Base-by-base conservation (phyloP, 2,113 vertebrate species). In the Chunga burmeisteri region DNA sequence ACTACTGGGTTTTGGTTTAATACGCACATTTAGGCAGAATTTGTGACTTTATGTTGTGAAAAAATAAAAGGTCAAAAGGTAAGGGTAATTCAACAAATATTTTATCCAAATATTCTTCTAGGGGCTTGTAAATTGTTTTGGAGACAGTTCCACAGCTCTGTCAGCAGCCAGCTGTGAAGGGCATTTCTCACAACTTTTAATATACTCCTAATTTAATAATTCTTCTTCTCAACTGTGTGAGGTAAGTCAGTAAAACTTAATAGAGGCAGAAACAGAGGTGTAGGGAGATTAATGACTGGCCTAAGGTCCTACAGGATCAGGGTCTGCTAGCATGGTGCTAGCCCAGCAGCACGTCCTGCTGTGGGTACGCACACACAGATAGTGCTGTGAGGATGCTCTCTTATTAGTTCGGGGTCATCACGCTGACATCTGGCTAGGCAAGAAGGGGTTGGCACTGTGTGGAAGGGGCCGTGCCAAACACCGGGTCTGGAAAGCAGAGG, bases 321-420 rank as follows among this genome's bases (percentile, higher is more conserved):
- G 42, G 18, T 75, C 50, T 78, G 50, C n/a, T 7, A 4, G 53
- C 58, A 25, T 0, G 0, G 38, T 74, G 53, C 12, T 23, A 6
- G 3, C 25, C 19, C 50, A 50, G 65, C 59, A 87, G 44, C 66
- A 27, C 0, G 0, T 10, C 46, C 26, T 32, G 66, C 70, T 32
- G 52, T 5, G 21, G 26, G 74, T 20, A 25, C 42, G 22, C 61
- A 8, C 42, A 26, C 61, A 8, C 3, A 1, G 12, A 22, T 2
- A 11, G 10, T 0, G 56, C 15, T 27, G 40, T 7, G 47, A 52
- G 59, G 32, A 27, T 40, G n/a, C 44, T 65, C 27, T 18, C 25
- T 32, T 1, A 0, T 44, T 5, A 29, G 27, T 29, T 59, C 0
- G 3, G 30, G 52, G 40, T 0, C 3, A 13, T 8, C 32, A 1